Conservation (phyloP, 2,888 invertebrate species). For the Abrostola triplasia region DNA sequence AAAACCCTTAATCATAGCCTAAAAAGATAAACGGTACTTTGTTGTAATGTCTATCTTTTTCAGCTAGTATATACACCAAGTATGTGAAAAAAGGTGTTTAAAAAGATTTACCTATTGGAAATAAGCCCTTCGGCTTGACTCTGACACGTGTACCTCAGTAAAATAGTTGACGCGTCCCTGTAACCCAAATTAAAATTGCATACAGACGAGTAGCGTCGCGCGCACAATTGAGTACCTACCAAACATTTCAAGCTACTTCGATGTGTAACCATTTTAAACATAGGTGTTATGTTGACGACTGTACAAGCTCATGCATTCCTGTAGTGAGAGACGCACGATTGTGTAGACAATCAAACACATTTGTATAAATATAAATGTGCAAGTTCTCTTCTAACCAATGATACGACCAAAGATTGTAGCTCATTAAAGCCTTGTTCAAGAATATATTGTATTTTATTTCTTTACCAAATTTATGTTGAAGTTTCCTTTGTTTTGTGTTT, state of each 20-base stretch:
- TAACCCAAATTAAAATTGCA: neutral
- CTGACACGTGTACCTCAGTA: no score
- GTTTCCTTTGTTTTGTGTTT: no score
- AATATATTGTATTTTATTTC: conserved; percentile 66
- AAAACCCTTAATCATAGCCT: neutral
- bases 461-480: conserved; percentile 7
- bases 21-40: neutral
- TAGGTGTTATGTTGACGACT: conserved; percentile 57
- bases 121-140: no score
- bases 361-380: conserved; percentile 70
- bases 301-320: conserved; percentile 75
- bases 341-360: conserved; percentile 58
- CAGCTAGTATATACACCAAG: no score
- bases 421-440: conserved; percentile 85
- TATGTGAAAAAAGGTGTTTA: no score
- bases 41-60: no score
- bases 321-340: conserved; percentile 61
- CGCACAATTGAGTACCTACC: neutral
- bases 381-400: conserved; percentile 88
- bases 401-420: conserved; percentile 91
- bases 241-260: conserved; percentile 29
- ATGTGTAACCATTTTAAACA: conserved; percentile 28
- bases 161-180: no score
- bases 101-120: no score
- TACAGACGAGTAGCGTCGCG: neutral